Base-by-base conservation (phyloP, 1,140 invertebrate species). In the Ceratina calcarata region DNA sequence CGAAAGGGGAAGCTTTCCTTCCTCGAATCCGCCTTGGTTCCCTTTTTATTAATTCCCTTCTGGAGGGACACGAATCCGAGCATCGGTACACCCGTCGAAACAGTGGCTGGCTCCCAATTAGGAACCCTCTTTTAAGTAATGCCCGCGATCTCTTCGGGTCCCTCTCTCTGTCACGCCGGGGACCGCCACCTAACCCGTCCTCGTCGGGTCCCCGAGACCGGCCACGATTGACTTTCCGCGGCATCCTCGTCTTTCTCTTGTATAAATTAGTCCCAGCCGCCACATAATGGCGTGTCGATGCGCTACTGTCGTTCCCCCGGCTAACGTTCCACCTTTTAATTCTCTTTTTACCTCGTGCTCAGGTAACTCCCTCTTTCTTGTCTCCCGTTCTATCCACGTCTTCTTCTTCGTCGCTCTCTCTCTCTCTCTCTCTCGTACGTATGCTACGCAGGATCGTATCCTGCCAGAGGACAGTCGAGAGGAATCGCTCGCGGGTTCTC, bases 241-340 rank as follows among this genome's bases (percentile, higher is more conserved):
- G 88, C 87, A 85, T 91, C 89, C 83, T 89, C 87, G 87, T 91
- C 87, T 89, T 89, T 87, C 89, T 83, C 91, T 93, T 93, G 92
- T 93, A 93, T 93, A 93, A 93, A 93, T 93, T 93, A 93, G 92
- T 93, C 92, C 89, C 88, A 88, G 89, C 89, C 91, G 91, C 89
- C 91, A 92, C 91, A 92, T 93, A 93, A 93, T 93, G 91, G 92
- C 90, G 91, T 93, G 92, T 93, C 92, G 92, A 92, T 93, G 89
- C 89, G 92, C 92, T 93, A 93, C 92, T 89, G 92, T 92, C 55
- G 37, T 45, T 45, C 90, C 88, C 89, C 85, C 85, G 83, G 24
- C 84, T 85, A 87, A 79, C 86, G 66, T 84, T 85, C 60, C 74
- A 80, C 78, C 24, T 84, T 67, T 82, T 79, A 65, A 84, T 78